These are phyloP conservation scores for Drosophila ustulata DNA, from an alignment of 2,888 invertebrate species.

Conservation along the genomic window DNA sequence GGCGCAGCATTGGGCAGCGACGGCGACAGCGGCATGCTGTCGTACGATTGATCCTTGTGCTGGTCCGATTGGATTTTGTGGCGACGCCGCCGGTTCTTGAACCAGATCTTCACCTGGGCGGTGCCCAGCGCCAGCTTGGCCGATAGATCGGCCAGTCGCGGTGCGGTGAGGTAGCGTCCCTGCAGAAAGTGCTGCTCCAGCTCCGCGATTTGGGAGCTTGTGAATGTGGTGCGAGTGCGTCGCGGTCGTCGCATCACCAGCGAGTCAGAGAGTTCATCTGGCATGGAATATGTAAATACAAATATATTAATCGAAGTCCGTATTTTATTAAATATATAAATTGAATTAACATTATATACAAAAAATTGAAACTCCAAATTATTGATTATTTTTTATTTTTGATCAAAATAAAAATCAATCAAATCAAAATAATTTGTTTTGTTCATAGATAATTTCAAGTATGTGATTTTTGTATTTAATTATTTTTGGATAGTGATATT, in stretches of 20 bases:
- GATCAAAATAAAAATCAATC: no score
- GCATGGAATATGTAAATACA: not conserved
- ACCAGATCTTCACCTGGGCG: slow-evolving; percentile 80
- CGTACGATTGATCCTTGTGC: slow-evolving; percentile 68
- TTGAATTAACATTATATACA: no score
- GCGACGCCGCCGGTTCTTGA: slow-evolving; percentile 81
- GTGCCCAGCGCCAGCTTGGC: slow-evolving; percentile 71
- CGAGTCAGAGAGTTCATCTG: slow-evolving; percentile 73
- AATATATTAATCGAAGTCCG: not conserved
- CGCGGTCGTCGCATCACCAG: slow-evolving; percentile 77
- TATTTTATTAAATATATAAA: no score
- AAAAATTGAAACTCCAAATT: no score
- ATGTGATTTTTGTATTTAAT: no score
- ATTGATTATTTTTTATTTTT: no score
- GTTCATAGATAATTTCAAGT: no score
- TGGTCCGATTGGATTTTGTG: slow-evolving; percentile 75
- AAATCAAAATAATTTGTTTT: no score
- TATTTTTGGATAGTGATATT: no score
- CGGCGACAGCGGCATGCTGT: slow-evolving; percentile 72
- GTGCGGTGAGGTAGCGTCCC: slow-evolving; percentile 73
- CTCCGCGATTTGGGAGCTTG: slow-evolving; percentile 75
- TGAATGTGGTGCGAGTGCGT: slow-evolving; percentile 79
- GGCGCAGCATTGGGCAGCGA: slow-evolving; percentile 40
- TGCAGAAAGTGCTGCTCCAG: slow-evolving; percentile 78
- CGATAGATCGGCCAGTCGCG: slow-evolving; percentile 72